Evolutionary conservation across 2,113 vertebrate genomes (phyloP).

Genomic region (Herpetotheres cachinnans): DNA sequence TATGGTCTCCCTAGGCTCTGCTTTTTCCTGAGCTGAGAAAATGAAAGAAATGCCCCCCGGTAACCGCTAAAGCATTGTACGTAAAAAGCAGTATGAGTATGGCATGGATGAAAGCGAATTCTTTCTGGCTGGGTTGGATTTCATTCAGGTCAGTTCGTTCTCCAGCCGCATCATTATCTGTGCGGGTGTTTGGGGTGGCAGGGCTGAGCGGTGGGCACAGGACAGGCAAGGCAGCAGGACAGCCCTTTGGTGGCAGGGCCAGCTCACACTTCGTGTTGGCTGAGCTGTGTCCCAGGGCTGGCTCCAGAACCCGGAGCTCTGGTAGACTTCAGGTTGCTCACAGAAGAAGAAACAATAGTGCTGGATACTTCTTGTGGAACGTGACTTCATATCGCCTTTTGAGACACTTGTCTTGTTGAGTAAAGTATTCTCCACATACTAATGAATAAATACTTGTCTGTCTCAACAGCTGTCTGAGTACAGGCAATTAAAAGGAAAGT

Average conservation of each 20-base stretch:
- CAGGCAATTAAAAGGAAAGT: accelerated
- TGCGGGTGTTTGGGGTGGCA: background rate
- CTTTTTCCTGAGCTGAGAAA: background rate
- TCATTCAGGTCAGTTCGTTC: accelerated
- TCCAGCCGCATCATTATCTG: accelerated
- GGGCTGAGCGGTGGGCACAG: background rate
- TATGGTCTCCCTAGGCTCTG: background rate
- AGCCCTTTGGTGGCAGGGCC: background rate
- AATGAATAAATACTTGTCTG: background rate
- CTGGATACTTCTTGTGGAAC: background rate
- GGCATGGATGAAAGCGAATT: background rate
- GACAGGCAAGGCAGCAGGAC: accelerated
- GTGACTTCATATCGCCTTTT: background rate
- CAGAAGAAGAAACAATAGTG: background rate
- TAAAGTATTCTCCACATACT: background rate
- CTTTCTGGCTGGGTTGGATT: background rate
- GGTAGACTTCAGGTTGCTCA: background rate
- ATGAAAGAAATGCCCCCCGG: no score
- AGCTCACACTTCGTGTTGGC: accelerated
- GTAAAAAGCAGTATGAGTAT: accelerated
- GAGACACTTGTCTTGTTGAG: background rate
- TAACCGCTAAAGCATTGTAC: accelerated
- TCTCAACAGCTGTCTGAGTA: background rate
- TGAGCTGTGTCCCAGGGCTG: background rate
- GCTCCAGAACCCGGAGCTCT: background rate